Conservation (phyloP, 2,113 vertebrate genomes). For the Prionailurus bengalensis region DNA sequence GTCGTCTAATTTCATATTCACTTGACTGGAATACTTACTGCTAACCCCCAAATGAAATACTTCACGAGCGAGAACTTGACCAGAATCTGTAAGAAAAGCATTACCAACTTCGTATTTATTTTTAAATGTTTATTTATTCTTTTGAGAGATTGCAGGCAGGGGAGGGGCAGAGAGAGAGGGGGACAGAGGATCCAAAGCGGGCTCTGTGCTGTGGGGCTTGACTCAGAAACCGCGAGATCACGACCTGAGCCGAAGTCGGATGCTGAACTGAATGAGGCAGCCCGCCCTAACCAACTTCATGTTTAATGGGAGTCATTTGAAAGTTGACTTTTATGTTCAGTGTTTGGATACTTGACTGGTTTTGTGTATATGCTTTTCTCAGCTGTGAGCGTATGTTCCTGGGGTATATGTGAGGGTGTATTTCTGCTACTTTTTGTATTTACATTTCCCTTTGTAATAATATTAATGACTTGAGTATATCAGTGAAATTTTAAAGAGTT, state of each 20-base stretch:
- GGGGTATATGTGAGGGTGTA: not conserved
- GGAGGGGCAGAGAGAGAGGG: too few relatives aligned
- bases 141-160: too few relatives aligned
- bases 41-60: not conserved
- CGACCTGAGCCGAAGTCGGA: too few relatives aligned
- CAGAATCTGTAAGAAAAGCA: not conserved
- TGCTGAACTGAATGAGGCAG: too few relatives aligned
- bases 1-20: not conserved
- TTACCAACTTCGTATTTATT: not conserved
- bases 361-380: not conserved
- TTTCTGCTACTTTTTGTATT: not conserved
- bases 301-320: not conserved
- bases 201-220: too few relatives aligned
- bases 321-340: conserved; percentile 39
- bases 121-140: too few relatives aligned
- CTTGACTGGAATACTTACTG: not conserved
- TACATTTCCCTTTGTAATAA: not conserved
- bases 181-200: too few relatives aligned
- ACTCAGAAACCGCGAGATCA: too few relatives aligned
- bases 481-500: not conserved
- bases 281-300: not conserved
- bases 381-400: not conserved
- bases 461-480: not conserved
- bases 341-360: not conserved
- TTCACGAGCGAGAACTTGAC: not conserved